These are phyloP conservation scores for Notarius quadriscutis DNA, from an alignment of 2,113 vertebrate genomes.

Conservation along the genomic window DNA sequence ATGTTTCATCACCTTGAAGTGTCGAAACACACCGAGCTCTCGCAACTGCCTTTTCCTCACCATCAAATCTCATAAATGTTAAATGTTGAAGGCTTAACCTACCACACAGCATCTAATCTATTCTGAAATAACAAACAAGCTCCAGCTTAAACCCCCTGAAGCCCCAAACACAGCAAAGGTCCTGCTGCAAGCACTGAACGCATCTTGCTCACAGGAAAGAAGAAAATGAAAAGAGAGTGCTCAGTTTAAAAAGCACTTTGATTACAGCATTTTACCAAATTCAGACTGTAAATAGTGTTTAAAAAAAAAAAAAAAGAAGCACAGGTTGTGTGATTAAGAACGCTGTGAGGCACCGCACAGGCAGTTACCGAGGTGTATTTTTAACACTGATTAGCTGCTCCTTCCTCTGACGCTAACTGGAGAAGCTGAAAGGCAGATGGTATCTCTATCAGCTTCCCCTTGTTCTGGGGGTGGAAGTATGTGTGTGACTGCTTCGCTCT, in stretches of 20 bases:
- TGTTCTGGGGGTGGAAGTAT: constrained; percentile 40
- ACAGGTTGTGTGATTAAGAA: constrained; percentile 15
- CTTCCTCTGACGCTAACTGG: constrained; percentile 46
- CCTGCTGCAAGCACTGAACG: not conserved
- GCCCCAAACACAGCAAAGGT: not conserved
- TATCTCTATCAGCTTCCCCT: constrained; percentile 43
- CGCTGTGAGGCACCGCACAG: not conserved
- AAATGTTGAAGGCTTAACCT: constrained; percentile 27
- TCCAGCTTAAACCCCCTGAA: not conserved
- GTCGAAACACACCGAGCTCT: constrained; percentile 31
- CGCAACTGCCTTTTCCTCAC: not conserved
- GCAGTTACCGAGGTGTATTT: constrained; percentile 33
- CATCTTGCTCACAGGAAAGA: not conserved
- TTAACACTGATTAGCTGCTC: constrained; percentile 41
- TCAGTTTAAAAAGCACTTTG: constrained; percentile 16
- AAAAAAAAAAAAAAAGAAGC: not conserved
- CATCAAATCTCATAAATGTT: constrained; percentile 38
- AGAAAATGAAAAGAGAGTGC: not conserved
- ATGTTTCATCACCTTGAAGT: constrained; percentile 37
- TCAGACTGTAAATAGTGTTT: constrained; percentile 28
- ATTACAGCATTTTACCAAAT: constrained; percentile 29
- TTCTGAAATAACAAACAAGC: not conserved
- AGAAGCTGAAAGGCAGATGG: constrained; percentile 46
- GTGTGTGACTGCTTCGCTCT: constrained; percentile 22
- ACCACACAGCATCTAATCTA: not conserved